phyloP scores from a whole-genome alignment of 2,888 invertebrate species.

The Blera fallax region DNA sequence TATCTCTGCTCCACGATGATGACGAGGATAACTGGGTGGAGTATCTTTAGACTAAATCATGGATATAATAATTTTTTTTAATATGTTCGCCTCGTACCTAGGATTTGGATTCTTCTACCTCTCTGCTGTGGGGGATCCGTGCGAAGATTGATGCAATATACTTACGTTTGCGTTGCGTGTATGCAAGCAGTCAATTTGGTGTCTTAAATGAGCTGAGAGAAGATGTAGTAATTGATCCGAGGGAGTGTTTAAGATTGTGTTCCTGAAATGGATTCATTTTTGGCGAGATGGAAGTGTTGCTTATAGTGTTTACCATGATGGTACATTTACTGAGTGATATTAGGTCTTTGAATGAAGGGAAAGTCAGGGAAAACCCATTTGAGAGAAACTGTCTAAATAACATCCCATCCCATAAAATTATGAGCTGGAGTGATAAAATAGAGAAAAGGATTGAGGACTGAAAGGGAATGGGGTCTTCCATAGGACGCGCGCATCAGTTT shows the following conservation, averaged over 20 bases:
- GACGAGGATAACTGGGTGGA: slow-evolving; percentile 58
- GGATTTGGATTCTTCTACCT: slow-evolving; percentile 11
- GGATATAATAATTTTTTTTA: slow-evolving; percentile 9
- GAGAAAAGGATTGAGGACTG: too few relatives aligned
- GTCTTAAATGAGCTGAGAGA: slow-evolving; percentile 54
- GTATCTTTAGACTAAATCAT: slow-evolving; percentile 43
- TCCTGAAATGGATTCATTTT: background rate
- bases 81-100: slow-evolving; percentile 3
- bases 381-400: too few relatives aligned
- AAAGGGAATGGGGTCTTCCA: too few relatives aligned
- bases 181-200: slow-evolving; percentile 45
- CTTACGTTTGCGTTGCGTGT: slow-evolving; percentile 19
- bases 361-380: too few relatives aligned
- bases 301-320: background rate
- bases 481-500: too few relatives aligned
- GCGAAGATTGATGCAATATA: slow-evolving; percentile 33
- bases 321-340: too few relatives aligned
- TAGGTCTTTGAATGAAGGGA: too few relatives aligned
- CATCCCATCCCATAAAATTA: too few relatives aligned
- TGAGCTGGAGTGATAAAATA: too few relatives aligned
- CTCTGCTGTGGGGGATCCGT: background rate
- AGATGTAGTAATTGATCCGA: slow-evolving; percentile 39
- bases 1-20: slow-evolving; percentile 30
- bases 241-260: slow-evolving; percentile 27
- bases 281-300: background rate